Evolutionary conservation across 2,888 invertebrate genomes (phyloP), one percentile per base, ranked within the genome.

Genomic region (Plagodis pulveraria): DNA sequence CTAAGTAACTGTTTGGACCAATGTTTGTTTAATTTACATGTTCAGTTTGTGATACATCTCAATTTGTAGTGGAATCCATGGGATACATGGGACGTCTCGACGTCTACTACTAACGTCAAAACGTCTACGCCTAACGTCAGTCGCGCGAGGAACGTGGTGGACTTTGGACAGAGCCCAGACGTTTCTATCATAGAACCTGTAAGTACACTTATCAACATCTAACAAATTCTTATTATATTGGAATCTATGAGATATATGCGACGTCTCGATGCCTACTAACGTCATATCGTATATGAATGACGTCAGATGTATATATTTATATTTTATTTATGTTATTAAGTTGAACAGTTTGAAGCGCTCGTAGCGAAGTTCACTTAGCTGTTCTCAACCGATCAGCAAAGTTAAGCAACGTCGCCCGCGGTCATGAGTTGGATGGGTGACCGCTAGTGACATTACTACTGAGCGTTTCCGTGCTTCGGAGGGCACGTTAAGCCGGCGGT

Each of bases 1-100:
- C 22, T 22, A 22, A 9, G 8, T 45, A 44, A 35, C 33, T 76
- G 79, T 79, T 83, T 84, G 84, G 84, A 81, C 83, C 82, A 77
- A 76, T 76, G 66, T 67, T 55, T 48, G 10, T 46, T 11, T 43
- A 35, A 5, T 10, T 46, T 8, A 10, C 5, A 22, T 44, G 6
- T 36, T 47, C 42, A 12, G 8, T 12, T 12, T 11, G 12, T 42
- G 41, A 50, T 9, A 5, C 8, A 5, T 33, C 0, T 44, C 22
- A 43, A 10, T 54, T 58, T 50, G 2, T 41, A 54, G 46, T 6
- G 11, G 6, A 9, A 33, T 33, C 6, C 36, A n/a, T 38, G 55
- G 38, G 8, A 33, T 33, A 9, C 36, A n/a, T 38, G 55, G 38
- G 38, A 55, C 22, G 52, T 38, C 36, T 9, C 22, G 4, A 35